These are phyloP conservation scores for Takifugu bimaculatus DNA, from an alignment of 2,113 vertebrate genomes.

Conservation along the genomic window DNA sequence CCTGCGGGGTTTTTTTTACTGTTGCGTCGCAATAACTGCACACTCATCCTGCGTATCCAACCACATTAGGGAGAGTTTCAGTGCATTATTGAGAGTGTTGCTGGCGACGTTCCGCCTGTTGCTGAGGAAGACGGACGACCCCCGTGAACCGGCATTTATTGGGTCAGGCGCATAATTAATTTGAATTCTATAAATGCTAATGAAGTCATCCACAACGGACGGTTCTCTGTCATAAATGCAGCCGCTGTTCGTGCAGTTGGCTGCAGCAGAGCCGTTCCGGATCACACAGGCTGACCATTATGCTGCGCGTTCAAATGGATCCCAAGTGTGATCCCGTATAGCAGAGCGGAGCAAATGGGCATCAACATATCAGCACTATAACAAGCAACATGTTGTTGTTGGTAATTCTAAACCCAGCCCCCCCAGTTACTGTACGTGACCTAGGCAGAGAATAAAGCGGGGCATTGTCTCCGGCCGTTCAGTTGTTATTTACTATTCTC, in stretches of 20 bases:
- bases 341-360: constrained; percentile 38
- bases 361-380: constrained; percentile 7
- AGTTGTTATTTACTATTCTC: constrained; percentile 43
- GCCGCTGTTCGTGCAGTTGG: not conserved
- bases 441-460: constrained; percentile 40
- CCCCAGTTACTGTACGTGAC: constrained; percentile 29
- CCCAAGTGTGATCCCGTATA: constrained; percentile 13
- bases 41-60: not conserved
- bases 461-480: constrained; percentile 48
- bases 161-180: constrained; percentile 14
- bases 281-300: constrained; percentile 27
- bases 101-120: too few relatives aligned
- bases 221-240: not conserved
- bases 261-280: constrained; percentile 9
- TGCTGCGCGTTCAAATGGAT: constrained; percentile 10
- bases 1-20: constrained; percentile 18
- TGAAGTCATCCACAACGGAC: not conserved
- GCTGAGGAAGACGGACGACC: too few relatives aligned
- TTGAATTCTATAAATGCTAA: not conserved
- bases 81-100: too few relatives aligned
- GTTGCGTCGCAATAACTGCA: too few relatives aligned
- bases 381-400: constrained; percentile 45
- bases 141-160: too few relatives aligned
- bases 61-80: too few relatives aligned
- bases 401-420: constrained; percentile 33